A percentile compares a stretch with the other conserved stretches of the same genome.
These are phyloP conservation scores for Cotesia vestalis DNA, from an alignment of 1,140 invertebrate species.

Conservation along the genomic window DNA sequence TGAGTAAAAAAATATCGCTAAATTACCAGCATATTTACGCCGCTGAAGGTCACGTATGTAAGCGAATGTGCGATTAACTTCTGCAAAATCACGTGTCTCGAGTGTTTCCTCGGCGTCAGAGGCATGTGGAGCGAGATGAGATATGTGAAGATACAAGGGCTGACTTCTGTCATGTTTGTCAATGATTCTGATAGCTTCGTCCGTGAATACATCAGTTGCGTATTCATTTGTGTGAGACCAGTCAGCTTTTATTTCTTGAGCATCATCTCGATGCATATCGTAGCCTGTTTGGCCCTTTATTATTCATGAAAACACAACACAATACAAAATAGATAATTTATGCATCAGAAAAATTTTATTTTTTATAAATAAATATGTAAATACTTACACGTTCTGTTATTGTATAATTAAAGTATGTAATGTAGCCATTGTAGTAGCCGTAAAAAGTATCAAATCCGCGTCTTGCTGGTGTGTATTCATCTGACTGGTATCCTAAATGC, in stretches of 20 bases:
- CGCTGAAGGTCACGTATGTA: conserved; percentile 69
- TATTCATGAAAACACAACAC: not conserved
- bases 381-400: conserved; percentile 57
- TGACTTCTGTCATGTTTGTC: conserved; percentile 59
- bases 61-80: conserved; percentile 67
- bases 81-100: conserved; percentile 66
- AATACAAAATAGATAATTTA: conserved; percentile 16
- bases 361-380: conserved; percentile 22
- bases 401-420: conserved; percentile 68
- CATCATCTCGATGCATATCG: conserved; percentile 65
- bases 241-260: conserved; percentile 46
- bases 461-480: conserved; percentile 66
- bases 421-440: conserved; percentile 73
- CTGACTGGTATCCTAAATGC: conserved; percentile 59
- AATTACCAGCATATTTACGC: conserved; percentile 68
- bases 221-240: conserved; percentile 65
- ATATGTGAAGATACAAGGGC: conserved; percentile 72
- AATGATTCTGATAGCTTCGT: conserved; percentile 69
- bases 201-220: conserved; percentile 69
- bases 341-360: no score
- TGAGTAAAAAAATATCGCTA: not conserved
- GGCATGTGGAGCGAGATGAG: conserved; percentile 70
- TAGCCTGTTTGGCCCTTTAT: conserved; percentile 59
- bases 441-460: conserved; percentile 74
- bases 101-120: conserved; percentile 62